Percentiles rank a stretch among this genome's conserved stretches.
Conservation (phyloP, 1,140 invertebrate species). For the Dendroctonus valens region DNA sequence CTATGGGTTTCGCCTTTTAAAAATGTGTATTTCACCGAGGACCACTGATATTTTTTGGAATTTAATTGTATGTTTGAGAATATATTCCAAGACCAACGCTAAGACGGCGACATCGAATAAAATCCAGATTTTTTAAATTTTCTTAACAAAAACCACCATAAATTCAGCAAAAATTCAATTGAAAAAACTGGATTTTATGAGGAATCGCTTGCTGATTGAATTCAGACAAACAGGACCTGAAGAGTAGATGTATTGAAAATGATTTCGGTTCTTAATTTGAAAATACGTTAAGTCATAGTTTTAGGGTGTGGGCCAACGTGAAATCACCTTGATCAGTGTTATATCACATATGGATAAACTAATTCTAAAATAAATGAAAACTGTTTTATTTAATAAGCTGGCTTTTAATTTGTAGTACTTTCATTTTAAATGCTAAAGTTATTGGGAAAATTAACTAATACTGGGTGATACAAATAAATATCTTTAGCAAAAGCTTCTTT, state of each 20-base stretch:
- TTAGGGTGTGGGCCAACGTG: slow-evolving; percentile 28
- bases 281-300: slow-evolving; percentile 11
- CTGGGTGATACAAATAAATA: too few species aligned
- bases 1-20: slow-evolving; percentile 31
- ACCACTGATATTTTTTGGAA: slow-evolving; percentile 10
- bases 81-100: neutral
- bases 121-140: too few species aligned
- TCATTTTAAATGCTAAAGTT: too few species aligned
- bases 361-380: slow-evolving; percentile 30
- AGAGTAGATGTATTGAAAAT: too few species aligned
- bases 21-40: slow-evolving; percentile 26
- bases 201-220: too few species aligned
- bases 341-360: slow-evolving; percentile 33
- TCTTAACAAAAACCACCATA: too few species aligned
- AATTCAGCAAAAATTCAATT: too few species aligned
- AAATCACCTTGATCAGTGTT: slow-evolving; percentile 32
- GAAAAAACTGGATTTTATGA: too few species aligned
- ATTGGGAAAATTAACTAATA: too few species aligned
- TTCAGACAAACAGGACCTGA: too few species aligned
- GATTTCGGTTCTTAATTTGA: neutral
- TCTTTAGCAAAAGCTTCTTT: too few species aligned
- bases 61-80: neutral
- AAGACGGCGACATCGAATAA: too few species aligned
- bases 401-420: slow-evolving; percentile 5
- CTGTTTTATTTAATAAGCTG: slow-evolving; percentile 24